These are phyloP conservation scores for Bufo gargarizans DNA, from an alignment of 2,113 vertebrate genomes.

Conservation along the genomic window DNA sequence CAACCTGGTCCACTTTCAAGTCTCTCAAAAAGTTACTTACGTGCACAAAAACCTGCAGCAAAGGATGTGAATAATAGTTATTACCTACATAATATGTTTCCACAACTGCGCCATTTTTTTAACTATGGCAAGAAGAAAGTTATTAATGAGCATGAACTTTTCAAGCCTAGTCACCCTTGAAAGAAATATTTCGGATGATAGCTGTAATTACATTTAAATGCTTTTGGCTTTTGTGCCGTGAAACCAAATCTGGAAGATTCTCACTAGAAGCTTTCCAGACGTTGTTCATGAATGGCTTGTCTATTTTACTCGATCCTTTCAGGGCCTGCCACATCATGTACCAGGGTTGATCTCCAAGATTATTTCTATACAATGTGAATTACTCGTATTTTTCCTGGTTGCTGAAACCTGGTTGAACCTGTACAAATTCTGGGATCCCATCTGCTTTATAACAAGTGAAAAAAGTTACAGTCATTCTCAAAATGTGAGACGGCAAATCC, in stretches of 20 bases:
- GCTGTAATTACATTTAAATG: conserved; percentile 50
- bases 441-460: conserved; percentile 36
- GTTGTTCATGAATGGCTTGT: conserved; percentile 12
- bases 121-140: not conserved
- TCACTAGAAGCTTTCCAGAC: conserved; percentile 13
- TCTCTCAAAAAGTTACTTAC: no score
- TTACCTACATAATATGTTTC: not conserved
- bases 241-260: conserved; percentile 47
- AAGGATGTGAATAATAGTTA: not conserved
- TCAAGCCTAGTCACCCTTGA: conserved; percentile 40
- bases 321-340: conserved; percentile 29
- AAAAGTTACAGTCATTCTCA: not conserved
- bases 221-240: conserved; percentile 45
- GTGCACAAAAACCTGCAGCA: no score
- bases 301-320: conserved; percentile 13
- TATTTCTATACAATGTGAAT: conserved; percentile 1
- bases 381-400: not conserved
- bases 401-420: conserved; percentile 5
- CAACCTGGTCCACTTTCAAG: no score
- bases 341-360: not conserved
- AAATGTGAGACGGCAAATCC: conserved; percentile 10
- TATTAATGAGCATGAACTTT: conserved; percentile 44
- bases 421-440: conserved; percentile 4
- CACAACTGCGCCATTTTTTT: not conserved
- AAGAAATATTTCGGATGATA: conserved; percentile 48